Base-by-base conservation (phyloP, 2,888 invertebrate genomes). In the Limnephilus rhombicus region DNA sequence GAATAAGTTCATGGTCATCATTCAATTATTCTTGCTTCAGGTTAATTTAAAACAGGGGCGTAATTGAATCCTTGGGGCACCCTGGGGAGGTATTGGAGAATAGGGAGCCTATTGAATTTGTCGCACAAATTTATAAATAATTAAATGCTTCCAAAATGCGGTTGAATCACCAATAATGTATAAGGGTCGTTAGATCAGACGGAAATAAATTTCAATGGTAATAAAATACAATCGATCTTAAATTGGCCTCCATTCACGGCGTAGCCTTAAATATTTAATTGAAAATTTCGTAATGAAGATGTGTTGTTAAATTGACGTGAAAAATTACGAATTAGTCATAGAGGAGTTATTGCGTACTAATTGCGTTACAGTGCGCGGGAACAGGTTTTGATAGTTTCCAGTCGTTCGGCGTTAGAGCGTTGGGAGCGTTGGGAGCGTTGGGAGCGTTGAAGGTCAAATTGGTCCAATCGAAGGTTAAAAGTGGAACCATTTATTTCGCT, bases 91-190 rank as follows among this genome's bases (percentile, higher is more conserved):
- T 85, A n/a, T 85, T 45, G 85, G 85, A 41, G 15, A 34, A 7
- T 45, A 45, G 85, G 18, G 15, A 18, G 37, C 15, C 87, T 53
- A 87, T 53, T 53, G 87, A 87, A 87, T 53, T 53, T 29, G 49
- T 53, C 53, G 49, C 53, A 87, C 87, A 87, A 87, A 87, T 87
- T 87, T 53, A 53, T 49, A 53, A 18, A 87, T 87, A 87, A 87
- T 87, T 87, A 87, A 87, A 87, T 86, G 49, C 31, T 9, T 49
- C 86, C 45, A 86, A 86, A 86, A 86, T 87, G 87, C 53, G 87
- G 87, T 34, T 53, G 87, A 87, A 53, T 87, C 29, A 53, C 53
- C 87, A 53, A 87, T 87, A 87, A 87, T 68, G 49, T 87, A 68
- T 53, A 87, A 53, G 68, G 53, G 87, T 53, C 53, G 53, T 87